Percentiles rank a stretch among this genome's conserved stretches.
Conservation (phyloP, 2,113 vertebrate genomes). For the Notothenia coriiceps region DNA sequence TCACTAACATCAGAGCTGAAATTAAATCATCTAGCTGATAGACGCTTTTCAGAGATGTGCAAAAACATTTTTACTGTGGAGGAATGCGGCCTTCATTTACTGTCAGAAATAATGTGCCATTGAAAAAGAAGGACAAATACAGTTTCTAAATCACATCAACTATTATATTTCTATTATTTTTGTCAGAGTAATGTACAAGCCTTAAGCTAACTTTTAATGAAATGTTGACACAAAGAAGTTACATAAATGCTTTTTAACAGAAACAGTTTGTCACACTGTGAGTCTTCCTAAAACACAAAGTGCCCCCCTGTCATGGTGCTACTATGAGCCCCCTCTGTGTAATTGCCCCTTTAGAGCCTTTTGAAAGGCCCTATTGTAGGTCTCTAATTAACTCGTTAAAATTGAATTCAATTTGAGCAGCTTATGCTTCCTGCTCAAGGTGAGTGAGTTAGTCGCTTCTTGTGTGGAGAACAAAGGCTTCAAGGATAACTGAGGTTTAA, state of each 20-base stretch:
- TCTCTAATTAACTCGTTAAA: conserved; percentile 52
- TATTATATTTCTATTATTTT: no score
- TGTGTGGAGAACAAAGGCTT: neutral
- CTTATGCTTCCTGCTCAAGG: conserved; percentile 16
- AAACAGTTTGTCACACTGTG: neutral
- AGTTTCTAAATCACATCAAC: no score
- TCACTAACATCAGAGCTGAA: neutral
- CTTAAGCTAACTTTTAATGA: neutral
- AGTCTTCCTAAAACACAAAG: neutral
- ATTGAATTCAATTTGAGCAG: conserved; percentile 49
- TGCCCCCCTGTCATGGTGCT: neutral
- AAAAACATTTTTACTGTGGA: neutral
- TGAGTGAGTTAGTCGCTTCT: conserved; percentile 12
- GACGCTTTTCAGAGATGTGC: neutral
- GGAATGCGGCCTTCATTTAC: neutral
- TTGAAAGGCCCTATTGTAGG: conserved; percentile 53
- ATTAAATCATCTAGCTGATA: neutral
- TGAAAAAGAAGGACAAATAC: no score
- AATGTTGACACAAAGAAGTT: neutral
- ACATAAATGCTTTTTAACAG: neutral
- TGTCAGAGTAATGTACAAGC: neutral
- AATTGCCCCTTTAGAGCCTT: conserved; percentile 46
- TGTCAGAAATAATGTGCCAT: neutral
- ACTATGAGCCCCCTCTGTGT: conserved; percentile 24
- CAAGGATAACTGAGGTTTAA: neutral